Percentiles rank a stretch among this genome's conserved stretches.
phyloP scores from a whole-genome alignment of 2,113 vertebrate species.

The Panthera uncia region DNA sequence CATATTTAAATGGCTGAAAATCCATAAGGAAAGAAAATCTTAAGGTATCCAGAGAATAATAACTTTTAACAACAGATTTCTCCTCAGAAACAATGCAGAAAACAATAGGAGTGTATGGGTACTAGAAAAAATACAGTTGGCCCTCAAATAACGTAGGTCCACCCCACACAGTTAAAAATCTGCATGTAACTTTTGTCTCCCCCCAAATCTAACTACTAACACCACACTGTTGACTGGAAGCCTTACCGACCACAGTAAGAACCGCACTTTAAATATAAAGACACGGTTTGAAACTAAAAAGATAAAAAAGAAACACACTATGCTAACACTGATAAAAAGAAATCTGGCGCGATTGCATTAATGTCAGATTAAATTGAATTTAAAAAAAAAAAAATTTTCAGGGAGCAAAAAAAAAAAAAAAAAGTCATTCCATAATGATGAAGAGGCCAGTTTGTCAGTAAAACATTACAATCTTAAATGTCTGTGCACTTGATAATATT shows the following conservation, averaged over 20 bases:
- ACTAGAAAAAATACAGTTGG: not conserved
- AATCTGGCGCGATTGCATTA: not conserved
- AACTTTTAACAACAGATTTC: not conserved
- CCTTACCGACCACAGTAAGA: not conserved
- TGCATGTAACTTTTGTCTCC: not conserved
- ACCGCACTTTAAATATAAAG: not conserved
- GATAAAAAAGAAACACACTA: not conserved
- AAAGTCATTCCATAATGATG: not conserved
- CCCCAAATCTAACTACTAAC: not conserved
- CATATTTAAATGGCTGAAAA: not conserved
- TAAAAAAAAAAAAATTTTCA: not conserved
- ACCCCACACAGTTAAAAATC: not conserved
- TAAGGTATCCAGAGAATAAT: not conserved
- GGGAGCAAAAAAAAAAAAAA: not conserved
- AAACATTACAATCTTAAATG: not conserved
- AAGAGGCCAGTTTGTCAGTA: not conserved
- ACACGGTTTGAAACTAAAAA: not conserved
- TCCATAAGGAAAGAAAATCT: not conserved
- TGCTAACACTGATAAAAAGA: not conserved
- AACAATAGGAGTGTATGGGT: not conserved
- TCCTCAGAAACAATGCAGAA: not conserved
- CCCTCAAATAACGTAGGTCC: not conserved
- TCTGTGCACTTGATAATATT: not conserved
- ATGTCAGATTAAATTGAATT: not conserved
- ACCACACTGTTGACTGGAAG: not conserved